phyloP scores from a whole-genome alignment of 2,888 invertebrate genomes.

The Cecidostiba fungosa region DNA sequence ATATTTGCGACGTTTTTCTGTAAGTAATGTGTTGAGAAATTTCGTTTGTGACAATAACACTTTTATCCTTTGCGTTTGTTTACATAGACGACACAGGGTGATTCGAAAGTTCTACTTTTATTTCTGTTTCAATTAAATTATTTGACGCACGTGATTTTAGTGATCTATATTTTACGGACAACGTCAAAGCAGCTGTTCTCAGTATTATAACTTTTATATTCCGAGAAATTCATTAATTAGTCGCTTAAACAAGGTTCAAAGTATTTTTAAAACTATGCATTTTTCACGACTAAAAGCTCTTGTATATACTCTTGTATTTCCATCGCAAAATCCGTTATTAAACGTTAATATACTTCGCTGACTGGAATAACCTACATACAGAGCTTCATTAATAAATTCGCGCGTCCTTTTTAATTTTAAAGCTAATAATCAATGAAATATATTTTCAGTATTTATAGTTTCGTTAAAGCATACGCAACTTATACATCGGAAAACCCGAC shows the following conservation, averaged over 20 bases:
- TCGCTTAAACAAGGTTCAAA: neutral
- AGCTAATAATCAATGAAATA: conserved; percentile 13
- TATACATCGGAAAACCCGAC: conserved; percentile 32
- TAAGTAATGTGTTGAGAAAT: too few relatives aligned
- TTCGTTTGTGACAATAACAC: neutral
- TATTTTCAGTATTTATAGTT: neutral
- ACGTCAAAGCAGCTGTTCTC: neutral
- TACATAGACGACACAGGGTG: too few relatives aligned
- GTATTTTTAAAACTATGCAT: neutral
- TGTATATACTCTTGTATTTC: neutral
- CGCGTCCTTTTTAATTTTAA: conserved; percentile 1
- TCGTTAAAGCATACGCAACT: neutral
- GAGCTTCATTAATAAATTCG: conserved; percentile 6
- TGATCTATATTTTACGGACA: too few relatives aligned
- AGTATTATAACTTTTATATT: neutral
- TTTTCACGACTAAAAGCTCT: conserved; percentile 17
- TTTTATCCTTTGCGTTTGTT: too few relatives aligned
- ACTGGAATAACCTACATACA: neutral
- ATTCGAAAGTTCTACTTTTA: too few relatives aligned
- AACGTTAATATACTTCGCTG: conserved; percentile 22
- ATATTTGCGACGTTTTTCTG: too few relatives aligned
- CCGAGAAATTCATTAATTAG: neutral
- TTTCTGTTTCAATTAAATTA: too few relatives aligned
- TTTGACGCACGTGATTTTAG: too few relatives aligned
- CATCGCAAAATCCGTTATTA: neutral